phyloP scores from a whole-genome alignment of 2,888 invertebrate species.

The Epistrophe grossulariae region DNA sequence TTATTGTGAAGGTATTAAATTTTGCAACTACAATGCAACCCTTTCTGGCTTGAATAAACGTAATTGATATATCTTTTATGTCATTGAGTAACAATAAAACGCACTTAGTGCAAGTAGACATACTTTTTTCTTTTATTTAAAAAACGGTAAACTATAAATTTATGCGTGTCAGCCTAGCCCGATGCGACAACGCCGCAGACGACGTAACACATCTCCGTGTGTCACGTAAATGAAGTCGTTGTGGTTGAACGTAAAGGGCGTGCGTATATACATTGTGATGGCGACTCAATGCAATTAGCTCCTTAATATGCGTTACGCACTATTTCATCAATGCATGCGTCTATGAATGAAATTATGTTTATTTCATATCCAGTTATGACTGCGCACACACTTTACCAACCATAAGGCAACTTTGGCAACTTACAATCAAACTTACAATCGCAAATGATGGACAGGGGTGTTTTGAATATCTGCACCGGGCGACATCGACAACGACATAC shows the following conservation, averaged over 20 bases:
- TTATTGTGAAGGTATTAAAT: background rate
- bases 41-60: background rate
- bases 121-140: background rate
- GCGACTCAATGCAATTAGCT: slow-evolving; percentile 54
- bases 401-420: slow-evolving; percentile 43
- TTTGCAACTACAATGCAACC: background rate
- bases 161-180: slow-evolving; percentile 18
- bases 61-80: background rate
- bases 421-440: slow-evolving; percentile 24
- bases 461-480: slow-evolving; percentile 7
- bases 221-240: slow-evolving; percentile 73
- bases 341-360: slow-evolving; percentile 64
- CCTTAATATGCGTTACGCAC: slow-evolving; percentile 72
- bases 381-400: slow-evolving; percentile 47
- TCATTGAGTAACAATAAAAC: slow-evolving; percentile 2
- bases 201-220: slow-evolving; percentile 28
- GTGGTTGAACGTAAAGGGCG: slow-evolving; percentile 45
- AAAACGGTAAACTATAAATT: slow-evolving; percentile 40
- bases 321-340: slow-evolving; percentile 48
- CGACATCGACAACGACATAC: slow-evolving; percentile 43
- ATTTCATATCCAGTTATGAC: slow-evolving; percentile 62
- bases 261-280: slow-evolving; percentile 8
- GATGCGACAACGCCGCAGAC: background rate
- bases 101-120: slow-evolving; percentile 21
- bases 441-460: slow-evolving; percentile 31